A percentile compares a stretch with the other conserved stretches of the same genome.
These are phyloP conservation scores for Laspeyria flexula DNA, from an alignment of 2,888 invertebrate genomes.

Conservation along the genomic window DNA sequence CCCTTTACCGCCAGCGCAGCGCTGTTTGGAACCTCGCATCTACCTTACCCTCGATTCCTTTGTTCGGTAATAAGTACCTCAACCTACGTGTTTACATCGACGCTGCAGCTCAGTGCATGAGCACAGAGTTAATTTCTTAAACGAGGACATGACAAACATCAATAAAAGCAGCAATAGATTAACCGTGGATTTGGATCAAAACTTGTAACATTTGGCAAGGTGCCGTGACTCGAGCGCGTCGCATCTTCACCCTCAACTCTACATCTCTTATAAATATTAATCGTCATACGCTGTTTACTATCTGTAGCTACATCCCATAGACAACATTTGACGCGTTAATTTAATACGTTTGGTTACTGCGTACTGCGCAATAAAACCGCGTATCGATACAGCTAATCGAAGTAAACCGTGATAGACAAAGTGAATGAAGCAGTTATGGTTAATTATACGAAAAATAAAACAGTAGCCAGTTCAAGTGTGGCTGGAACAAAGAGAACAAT, in stretches of 20 bases:
- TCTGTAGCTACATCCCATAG: slow-evolving; percentile 9
- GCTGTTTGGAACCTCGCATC: slow-evolving; percentile 45
- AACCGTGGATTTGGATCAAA: slow-evolving; percentile 46
- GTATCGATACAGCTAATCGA: slow-evolving; percentile 3
- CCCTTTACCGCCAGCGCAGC: slow-evolving; percentile 62
- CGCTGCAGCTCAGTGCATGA: neutral
- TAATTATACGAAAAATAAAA: slow-evolving; percentile 21
- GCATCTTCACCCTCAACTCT: slow-evolving; percentile 22
- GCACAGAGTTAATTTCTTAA: slow-evolving; percentile 1
- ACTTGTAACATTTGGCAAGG: slow-evolving; percentile 51
- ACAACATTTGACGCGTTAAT: slow-evolving; percentile 8
- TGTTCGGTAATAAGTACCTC: slow-evolving; percentile 31
- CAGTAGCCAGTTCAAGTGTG: slow-evolving; percentile 15
- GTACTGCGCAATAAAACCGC: slow-evolving; percentile 1
- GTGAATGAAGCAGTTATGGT: slow-evolving; percentile 8
- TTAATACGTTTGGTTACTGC: slow-evolving; percentile 7
- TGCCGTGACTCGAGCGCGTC: slow-evolving; percentile 42
- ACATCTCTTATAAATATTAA: slow-evolving; percentile 25
- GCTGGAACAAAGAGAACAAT: slow-evolving; percentile 39
- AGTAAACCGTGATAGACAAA: slow-evolving; percentile 9
- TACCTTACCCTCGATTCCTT: slow-evolving; percentile 40
- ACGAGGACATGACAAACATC: slow-evolving; percentile 18
- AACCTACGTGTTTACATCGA: neutral
- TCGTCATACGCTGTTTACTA: slow-evolving; percentile 14
- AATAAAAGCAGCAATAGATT: slow-evolving; percentile 24